Conservation (phyloP, 2,113 vertebrate genomes). For the Otis tarda region DNA sequence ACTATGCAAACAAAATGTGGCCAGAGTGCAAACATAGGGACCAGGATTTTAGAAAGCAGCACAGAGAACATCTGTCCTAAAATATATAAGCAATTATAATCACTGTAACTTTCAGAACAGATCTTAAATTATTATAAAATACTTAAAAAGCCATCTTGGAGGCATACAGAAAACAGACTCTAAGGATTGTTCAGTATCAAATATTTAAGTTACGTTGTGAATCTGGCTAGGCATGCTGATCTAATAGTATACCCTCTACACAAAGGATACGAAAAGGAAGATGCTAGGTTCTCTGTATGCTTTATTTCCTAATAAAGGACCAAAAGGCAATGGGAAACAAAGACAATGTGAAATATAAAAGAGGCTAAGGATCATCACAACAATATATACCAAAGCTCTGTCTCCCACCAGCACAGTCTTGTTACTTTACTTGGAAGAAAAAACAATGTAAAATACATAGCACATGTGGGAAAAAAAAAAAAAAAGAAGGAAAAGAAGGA, state of each 20-base stretch:
- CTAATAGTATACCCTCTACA: not conserved
- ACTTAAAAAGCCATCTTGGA: not conserved
- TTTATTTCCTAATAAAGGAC: not conserved
- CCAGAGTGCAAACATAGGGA: not conserved
- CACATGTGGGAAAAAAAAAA: too few species aligned
- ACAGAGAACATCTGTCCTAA: not conserved
- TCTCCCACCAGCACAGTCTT: not conserved
- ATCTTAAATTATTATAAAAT: not conserved
- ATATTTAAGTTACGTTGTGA: not conserved
- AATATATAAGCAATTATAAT: not conserved
- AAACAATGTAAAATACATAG: not conserved
- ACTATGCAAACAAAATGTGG: not conserved
- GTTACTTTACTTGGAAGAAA: not conserved
- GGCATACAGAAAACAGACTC: not conserved
- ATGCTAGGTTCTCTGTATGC: not conserved
- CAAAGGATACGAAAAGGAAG: not conserved
- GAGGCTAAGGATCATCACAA: not conserved
- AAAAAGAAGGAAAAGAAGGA: not conserved
- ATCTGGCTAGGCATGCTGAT: not conserved
- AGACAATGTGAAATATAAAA: not conserved
- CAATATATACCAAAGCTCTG: not conserved
- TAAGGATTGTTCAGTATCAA: not conserved
- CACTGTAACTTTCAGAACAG: not conserved
- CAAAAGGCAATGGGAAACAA: not conserved
- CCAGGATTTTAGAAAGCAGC: not conserved